Evolutionary conservation across 2,113 vertebrate genomes (phyloP).

Genomic region (Erythrocercus mccallii): DNA sequence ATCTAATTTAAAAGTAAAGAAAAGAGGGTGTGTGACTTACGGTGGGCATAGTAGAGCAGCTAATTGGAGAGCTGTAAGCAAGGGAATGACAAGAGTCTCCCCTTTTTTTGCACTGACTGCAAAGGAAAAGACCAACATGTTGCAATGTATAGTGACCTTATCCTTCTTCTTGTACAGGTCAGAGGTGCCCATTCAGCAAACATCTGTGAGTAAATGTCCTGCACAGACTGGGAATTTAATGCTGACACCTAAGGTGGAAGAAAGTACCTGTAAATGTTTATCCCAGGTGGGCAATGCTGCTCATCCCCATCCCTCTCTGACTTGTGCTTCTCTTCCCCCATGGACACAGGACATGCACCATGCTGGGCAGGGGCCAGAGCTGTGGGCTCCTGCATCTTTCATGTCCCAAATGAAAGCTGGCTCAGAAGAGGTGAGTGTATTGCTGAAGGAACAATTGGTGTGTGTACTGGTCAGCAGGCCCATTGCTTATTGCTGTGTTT

Average conservation of each 20-base stretch:
- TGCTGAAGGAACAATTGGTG: not conserved
- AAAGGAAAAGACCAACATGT: not conserved
- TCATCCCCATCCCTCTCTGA: not conserved
- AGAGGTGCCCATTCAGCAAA: not conserved
- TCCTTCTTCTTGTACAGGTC: not conserved
- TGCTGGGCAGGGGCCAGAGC: not conserved
- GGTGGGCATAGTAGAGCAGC: not conserved
- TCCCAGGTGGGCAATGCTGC: not conserved
- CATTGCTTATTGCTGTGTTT: not conserved
- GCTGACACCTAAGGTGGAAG: not conserved
- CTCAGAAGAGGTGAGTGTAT: constrained; percentile 22
- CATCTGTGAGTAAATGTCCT: not conserved
- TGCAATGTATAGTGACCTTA: not conserved
- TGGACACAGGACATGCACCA: not conserved
- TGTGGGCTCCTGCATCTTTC: constrained; percentile 76
- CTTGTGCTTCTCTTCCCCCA: accelerated
- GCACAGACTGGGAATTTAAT: not conserved
- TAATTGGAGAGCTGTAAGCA: not conserved
- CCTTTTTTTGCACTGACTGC: not conserved
- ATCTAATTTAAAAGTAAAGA: not conserved
- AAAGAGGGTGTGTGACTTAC: not conserved
- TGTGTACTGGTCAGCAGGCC: not conserved
- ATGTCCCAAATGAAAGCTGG: not conserved
- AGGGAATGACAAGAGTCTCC: not conserved
- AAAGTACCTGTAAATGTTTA: not conserved